Base-by-base conservation (phyloP, 1,140 invertebrate species). In the Rhizoglyphus robini region DNA sequence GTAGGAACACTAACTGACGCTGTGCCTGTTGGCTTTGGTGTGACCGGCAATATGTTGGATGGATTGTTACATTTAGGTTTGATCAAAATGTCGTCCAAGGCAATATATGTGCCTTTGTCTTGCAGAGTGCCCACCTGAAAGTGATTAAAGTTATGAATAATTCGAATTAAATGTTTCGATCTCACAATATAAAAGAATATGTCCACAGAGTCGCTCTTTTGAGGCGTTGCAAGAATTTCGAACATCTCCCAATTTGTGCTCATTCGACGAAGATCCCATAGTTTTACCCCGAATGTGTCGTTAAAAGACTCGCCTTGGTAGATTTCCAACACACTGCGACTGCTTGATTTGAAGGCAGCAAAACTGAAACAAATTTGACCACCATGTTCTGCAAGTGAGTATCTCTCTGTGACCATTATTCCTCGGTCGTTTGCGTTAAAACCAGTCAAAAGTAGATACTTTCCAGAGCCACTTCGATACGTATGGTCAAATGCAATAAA, bases 171-270 rank as follows among this genome's bases (percentile, higher is more conserved):
- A 41, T 11, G 18, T n/a, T 34, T 1, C 15, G 23, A 18, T 20
- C 15, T 46, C 2, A 62, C 70, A 41, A 75, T 72, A 68, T 76
- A 74, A 70, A 75, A 77, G 5, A 70, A 27, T 20, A 66, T 51
- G 2, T 68, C 67, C 32, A 38, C 62, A 11, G 58, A 4, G 15
- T 60, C 61, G 20, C 67, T 63, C 8, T 32, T 51, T 1, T 2
- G 20, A 23, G 48, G 15, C 4, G 23, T 23, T 3, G 20, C 48
- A 27, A 51, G 4, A 30, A 46, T 65, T 64, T 48, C 68, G 63
- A 31, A 64, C 58, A 31, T 61, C 64, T 36, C 32, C 25, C 30
- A 69, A 20, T 2, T 2, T 25, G 23, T 3, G 66, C 8, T 46
- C 15, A 13, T 32, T n/a, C 11, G 25, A 32, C 15, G 2, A 15